Percentiles rank a stretch among this genome's conserved stretches.
phyloP scores from a whole-genome alignment of 2,113 vertebrate genomes.

The Rhinolophus sinicus region DNA sequence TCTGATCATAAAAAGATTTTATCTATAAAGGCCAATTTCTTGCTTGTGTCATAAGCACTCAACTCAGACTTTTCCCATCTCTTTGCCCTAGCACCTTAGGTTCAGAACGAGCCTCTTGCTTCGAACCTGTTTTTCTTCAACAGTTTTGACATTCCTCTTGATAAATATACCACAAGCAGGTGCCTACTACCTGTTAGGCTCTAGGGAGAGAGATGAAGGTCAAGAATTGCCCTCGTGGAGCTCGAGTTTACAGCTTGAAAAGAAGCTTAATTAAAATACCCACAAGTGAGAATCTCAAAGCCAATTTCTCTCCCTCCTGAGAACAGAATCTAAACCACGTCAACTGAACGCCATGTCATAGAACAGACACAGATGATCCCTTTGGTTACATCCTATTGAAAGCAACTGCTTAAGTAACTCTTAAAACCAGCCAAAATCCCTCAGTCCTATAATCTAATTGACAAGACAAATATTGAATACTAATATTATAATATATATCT shows the following conservation, averaged over 20 bases:
- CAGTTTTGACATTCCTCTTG: background rate
- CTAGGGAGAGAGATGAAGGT: background rate
- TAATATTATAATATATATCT: background rate
- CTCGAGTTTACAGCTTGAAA: background rate
- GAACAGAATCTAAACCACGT: slow-evolving; percentile 1
- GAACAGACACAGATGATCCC: background rate
- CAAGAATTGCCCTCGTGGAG: background rate
- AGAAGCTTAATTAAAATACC: background rate
- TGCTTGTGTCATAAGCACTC: background rate
- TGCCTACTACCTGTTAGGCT: background rate
- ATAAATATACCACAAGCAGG: background rate
- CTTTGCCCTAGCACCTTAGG: background rate
- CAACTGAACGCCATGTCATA: background rate
- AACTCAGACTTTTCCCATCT: background rate
- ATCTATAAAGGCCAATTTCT: background rate
- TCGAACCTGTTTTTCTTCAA: background rate
- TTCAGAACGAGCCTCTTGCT: background rate
- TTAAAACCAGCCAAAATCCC: background rate
- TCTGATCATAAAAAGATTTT: background rate
- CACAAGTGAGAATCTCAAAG: background rate
- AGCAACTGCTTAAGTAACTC: background rate
- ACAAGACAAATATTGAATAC: background rate
- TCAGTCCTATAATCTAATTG: background rate
- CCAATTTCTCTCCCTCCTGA: background rate
- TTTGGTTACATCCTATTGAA: background rate